phyloP scores from a whole-genome alignment of 2,888 invertebrate species.

The Kryphioiulus occultus region DNA sequence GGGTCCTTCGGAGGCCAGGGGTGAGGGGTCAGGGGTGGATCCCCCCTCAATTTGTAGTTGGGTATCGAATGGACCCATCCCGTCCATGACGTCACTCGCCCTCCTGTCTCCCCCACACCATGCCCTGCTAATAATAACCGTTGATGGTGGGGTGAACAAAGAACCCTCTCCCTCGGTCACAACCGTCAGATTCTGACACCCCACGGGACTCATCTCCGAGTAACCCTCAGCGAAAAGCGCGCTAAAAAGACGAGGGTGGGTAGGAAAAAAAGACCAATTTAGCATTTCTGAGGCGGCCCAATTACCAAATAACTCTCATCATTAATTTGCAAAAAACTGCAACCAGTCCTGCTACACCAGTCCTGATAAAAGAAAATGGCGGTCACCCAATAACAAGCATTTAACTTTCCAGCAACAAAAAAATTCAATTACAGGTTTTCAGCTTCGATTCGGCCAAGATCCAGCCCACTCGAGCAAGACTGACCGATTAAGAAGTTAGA shows the following conservation, averaged over 20 bases:
- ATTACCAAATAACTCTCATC: slow-evolving; percentile 29
- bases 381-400: background rate
- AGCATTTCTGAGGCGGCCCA: slow-evolving; percentile 31
- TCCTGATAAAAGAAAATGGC: background rate
- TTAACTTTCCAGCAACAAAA: background rate
- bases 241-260: slow-evolving; percentile 8
- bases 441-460: background rate
- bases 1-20: background rate
- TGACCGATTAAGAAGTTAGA: background rate
- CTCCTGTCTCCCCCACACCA: background rate
- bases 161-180: background rate
- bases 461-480: background rate
- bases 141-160: background rate
- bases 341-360: background rate
- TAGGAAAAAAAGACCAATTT: background rate
- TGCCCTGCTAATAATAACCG: slow-evolving; percentile 15
- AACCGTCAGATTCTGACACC: slow-evolving; percentile 26
- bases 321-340: background rate
- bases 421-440: slow-evolving; percentile 10
- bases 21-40: background rate
- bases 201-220: slow-evolving; percentile 19
- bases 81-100: background rate
- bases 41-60: slow-evolving; percentile 20
- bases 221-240: background rate
- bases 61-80: background rate